Evolutionary conservation across 2,113 vertebrate genomes (phyloP), one percentile per base, ranked within the genome.

Genomic region (Pedionomus torquatus): DNA sequence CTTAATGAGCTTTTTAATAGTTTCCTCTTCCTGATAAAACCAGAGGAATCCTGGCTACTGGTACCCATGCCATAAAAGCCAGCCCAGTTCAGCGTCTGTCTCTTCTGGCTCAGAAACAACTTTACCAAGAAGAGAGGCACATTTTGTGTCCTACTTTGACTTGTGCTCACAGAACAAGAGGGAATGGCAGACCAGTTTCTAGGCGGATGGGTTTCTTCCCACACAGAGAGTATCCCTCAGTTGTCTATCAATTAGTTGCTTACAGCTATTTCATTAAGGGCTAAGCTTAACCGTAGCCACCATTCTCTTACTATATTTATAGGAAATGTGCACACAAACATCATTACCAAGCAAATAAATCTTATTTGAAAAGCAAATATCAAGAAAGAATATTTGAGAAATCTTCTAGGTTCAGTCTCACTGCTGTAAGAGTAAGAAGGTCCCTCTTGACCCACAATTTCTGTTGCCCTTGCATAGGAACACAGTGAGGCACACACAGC

Each of bases 401-500:
- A 91, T 48, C 28, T 33, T 41, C 17, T 16, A 49, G 17, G 24
- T 69, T 72, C 41, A 65, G 64, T 58, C 49, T 69, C 51, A 57
- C 46, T 63, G 28, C 37, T 57, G 8, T 7, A 11, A 64, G 28
- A 35, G 43, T 28, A 75, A 49, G 52, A 85, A 74, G 30, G 30
- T 39, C 14, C 5, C 20, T 55, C 33, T 49, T 68, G 46, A 68
- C 3, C 17, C 15, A 7, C 0, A 3, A 61, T 46, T 90, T 76
- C 19, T 90, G 82, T 61, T 65, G 16, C 26, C 26, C 35, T 68
- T 71, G 54, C 5, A 54, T 0, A 60, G 23, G 41, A 87, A 84
- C 5, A 49, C 10, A 51, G 0, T 8, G 41, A 93, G 52, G 39
- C 85, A 7, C 20, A 65, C 2, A 6, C 1, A 3, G 49, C 24